Conservation (phyloP, 2,113 vertebrate species). For the Pseudorasbora parva region DNA sequence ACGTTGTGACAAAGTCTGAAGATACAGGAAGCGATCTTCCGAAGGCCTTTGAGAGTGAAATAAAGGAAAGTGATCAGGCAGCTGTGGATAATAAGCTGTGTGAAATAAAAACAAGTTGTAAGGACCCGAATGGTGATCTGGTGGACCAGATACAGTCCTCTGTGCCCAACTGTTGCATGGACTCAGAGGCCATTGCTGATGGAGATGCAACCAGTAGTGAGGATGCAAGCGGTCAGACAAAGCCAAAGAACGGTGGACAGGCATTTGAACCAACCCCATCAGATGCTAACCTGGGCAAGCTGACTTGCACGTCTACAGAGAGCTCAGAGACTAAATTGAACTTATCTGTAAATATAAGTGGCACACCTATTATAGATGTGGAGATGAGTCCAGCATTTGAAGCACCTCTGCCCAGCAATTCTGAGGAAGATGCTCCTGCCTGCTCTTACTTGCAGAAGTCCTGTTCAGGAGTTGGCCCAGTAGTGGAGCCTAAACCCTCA, state of each 20-base stretch:
- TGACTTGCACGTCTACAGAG: conserved; percentile 44
- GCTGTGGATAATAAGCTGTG: conserved; percentile 27
- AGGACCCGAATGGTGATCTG: conserved; percentile 37
- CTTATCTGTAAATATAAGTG: conserved; percentile 56
- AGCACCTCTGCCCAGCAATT: conserved; percentile 28
- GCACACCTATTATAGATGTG: conserved; percentile 60
- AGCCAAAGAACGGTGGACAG: conserved; percentile 63
- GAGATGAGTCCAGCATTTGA: conserved; percentile 71
- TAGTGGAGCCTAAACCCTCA: conserved; percentile 36
- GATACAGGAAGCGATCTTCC: conserved; percentile 20
- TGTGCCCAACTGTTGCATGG: conserved; percentile 55
- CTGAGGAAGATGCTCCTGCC: conserved; percentile 35
- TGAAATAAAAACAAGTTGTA: conserved; percentile 33
- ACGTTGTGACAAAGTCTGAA: conserved; percentile 48
- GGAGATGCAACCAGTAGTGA: not conserved
- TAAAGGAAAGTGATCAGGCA: conserved; percentile 31
- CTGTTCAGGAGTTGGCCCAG: not conserved
- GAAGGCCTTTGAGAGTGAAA: not conserved
- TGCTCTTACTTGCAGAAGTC: conserved; percentile 21
- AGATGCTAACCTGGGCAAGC: conserved; percentile 57
- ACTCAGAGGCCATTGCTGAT: conserved; percentile 46
- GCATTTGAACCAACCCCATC: conserved; percentile 61
- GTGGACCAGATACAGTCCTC: conserved; percentile 35
- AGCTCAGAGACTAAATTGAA: conserved; percentile 55
- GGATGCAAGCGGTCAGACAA: conserved; percentile 36